Percentiles rank a stretch among this genome's conserved stretches.
Conservation (phyloP, 2,113 vertebrate species). For the Larimichthys crocea region DNA sequence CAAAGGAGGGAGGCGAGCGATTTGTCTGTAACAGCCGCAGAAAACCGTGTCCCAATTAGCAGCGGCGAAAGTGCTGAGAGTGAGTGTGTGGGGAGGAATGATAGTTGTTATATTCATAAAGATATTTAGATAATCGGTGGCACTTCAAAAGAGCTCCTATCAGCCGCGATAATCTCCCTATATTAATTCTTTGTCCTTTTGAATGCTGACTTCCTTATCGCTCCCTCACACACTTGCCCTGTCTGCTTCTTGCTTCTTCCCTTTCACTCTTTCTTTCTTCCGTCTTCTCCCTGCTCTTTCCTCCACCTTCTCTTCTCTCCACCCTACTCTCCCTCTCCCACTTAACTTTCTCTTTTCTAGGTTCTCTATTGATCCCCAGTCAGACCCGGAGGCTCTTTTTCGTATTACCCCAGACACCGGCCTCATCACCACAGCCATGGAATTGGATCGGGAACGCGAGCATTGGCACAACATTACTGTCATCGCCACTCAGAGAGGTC, state of each 20-base stretch:
- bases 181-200: constrained; percentile 79
- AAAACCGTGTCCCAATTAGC: constrained; percentile 72
- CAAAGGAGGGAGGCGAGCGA: constrained; percentile 29
- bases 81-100: constrained; percentile 60
- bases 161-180: constrained; percentile 74
- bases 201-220: constrained; percentile 70
- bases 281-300: constrained; percentile 8
- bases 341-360: constrained; percentile 67
- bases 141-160: constrained; percentile 79
- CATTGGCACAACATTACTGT: constrained; percentile 92
- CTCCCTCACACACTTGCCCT: constrained; percentile 69
- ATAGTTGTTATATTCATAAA: constrained; percentile 68
- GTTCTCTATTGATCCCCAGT: constrained; percentile 91
- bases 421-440: constrained; percentile 87
- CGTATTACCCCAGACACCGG: constrained; percentile 89
- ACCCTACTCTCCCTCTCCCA: constrained; percentile 3
- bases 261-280: constrained; percentile 37
- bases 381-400: constrained; percentile 89
- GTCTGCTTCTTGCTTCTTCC: constrained; percentile 39
- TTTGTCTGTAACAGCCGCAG: constrained; percentile 56
- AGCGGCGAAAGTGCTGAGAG: constrained; percentile 43
- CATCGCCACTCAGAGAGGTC: constrained; percentile 91
- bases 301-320: constrained; percentile 20
- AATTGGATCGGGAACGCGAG: constrained; percentile 89
- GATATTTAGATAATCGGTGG: constrained; percentile 77